Conservation (phyloP, 2,888 invertebrate species). For the Xanthostigma xanthostigma region DNA sequence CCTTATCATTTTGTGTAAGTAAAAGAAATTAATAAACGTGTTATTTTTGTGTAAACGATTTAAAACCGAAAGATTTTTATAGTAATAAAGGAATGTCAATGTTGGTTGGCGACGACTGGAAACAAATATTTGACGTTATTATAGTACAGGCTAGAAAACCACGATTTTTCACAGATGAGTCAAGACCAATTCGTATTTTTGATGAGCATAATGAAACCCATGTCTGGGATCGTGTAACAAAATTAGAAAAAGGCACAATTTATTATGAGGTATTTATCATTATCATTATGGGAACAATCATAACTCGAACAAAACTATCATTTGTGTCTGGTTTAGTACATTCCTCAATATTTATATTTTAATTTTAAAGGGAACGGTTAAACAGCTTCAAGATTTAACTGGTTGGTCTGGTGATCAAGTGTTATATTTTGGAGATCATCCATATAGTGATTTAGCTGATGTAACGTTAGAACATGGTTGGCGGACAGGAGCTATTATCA, state of each 20-base stretch:
- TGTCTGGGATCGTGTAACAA: slow-evolving; percentile 82
- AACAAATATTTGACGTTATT: slow-evolving; percentile 81
- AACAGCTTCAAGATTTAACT: slow-evolving; percentile 79
- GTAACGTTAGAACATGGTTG: slow-evolving; percentile 92
- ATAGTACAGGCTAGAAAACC: slow-evolving; percentile 94
- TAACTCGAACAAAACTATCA: background rate
- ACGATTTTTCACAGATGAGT: slow-evolving; percentile 85
- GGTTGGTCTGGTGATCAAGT: slow-evolving; percentile 88
- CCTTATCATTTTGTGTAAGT: slow-evolving; percentile 90
- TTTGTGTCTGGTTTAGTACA: background rate
- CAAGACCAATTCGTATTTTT: slow-evolving; percentile 78
- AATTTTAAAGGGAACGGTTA: slow-evolving; percentile 68
- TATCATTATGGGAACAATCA: too few relatives aligned
- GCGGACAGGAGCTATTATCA: slow-evolving; percentile 95
- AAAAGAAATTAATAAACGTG: background rate
- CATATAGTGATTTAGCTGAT: slow-evolving; percentile 92
- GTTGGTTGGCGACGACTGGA: slow-evolving; percentile 79
- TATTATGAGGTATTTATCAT: slow-evolving; percentile 66
- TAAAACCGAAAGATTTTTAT: slow-evolving; percentile 17
- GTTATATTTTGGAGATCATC: slow-evolving; percentile 95
- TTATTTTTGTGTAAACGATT: background rate
- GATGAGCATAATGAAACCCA: slow-evolving; percentile 68
- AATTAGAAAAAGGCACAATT: slow-evolving; percentile 72
- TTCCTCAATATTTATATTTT: slow-evolving; percentile 3
- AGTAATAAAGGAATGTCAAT: slow-evolving; percentile 87